phyloP scores from a whole-genome alignment of 1,140 invertebrate species.

The Drosophila ananassae region DNA sequence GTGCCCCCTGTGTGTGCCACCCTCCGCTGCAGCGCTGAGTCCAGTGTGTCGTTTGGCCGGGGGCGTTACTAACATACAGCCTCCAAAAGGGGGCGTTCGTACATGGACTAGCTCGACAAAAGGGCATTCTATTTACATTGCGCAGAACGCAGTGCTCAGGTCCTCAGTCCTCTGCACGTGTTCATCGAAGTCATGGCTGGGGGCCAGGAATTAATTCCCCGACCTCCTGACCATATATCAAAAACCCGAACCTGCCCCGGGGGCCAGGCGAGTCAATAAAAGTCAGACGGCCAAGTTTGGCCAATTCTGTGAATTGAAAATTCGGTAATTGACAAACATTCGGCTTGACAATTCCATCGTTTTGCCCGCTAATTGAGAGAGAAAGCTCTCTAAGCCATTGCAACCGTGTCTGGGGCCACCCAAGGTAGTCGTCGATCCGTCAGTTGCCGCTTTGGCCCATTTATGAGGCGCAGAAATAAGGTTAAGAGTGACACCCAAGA shows the following conservation, averaged over 20 bases:
- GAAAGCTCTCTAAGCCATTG: conserved; percentile 15
- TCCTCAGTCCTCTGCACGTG: conserved; percentile 24
- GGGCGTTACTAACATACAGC: conserved; percentile 58
- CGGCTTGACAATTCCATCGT: conserved; percentile 32
- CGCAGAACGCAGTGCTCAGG: conserved; percentile 10
- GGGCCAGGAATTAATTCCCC: conserved; percentile 51
- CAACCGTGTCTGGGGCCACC: conserved; percentile 42
- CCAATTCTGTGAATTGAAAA: conserved; percentile 27
- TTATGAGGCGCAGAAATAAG: conserved; percentile 71
- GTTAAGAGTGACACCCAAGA: conserved; percentile 79
- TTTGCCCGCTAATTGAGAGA: conserved; percentile 39
- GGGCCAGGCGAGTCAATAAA: conserved; percentile 47
- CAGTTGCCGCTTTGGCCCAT: conserved; percentile 55
- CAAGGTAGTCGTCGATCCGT: conserved; percentile 37
- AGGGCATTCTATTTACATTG: conserved; percentile 72
- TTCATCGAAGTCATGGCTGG: conserved; percentile 26
- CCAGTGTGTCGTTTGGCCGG: conserved; percentile 16
- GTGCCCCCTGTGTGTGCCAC: not conserved
- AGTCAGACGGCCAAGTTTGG: conserved; percentile 39
- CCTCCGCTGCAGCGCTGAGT: not conserved
- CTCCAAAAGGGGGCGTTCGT: conserved; percentile 68
- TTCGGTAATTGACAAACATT: conserved; percentile 52
- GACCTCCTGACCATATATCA: conserved; percentile 39
- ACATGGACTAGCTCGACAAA: conserved; percentile 61
- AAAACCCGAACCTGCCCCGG: conserved; percentile 22